Conservation (phyloP, 2,113 vertebrate species). For the Ancistrus triradiatus region DNA sequence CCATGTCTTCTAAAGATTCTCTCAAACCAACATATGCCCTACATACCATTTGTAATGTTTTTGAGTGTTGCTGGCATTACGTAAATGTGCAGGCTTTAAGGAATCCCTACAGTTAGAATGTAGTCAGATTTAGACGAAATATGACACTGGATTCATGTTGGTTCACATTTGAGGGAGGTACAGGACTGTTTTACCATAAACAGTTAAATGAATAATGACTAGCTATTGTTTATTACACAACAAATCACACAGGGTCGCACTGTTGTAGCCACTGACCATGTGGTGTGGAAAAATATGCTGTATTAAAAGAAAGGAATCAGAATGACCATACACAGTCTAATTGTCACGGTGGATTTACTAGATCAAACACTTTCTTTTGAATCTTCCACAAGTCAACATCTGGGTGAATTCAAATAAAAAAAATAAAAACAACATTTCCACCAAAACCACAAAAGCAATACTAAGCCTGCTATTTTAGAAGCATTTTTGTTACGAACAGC, state of each 20-base stretch:
- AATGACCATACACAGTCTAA: conserved; percentile 2
- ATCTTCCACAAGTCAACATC: conserved; percentile 34
- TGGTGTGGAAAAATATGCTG: neutral
- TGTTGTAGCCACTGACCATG: conserved; percentile 7
- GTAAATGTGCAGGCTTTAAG: conserved; percentile 9
- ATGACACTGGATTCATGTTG: conserved; percentile 43
- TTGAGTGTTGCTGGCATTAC: neutral
- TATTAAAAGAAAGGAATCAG: neutral
- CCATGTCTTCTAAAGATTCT: too few species aligned
- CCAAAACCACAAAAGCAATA: conserved; percentile 1
- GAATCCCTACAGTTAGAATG: neutral
- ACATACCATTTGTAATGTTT: too few species aligned
- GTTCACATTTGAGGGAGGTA: conserved; percentile 60
- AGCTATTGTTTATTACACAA: conserved; percentile 39
- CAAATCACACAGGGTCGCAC: too few species aligned
- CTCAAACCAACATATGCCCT: too few species aligned
- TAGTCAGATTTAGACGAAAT: neutral
- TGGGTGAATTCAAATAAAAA: conserved; percentile 19
- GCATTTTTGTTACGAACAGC: conserved; percentile 4
- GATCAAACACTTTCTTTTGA: conserved; percentile 30
- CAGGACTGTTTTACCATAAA: conserved; percentile 50
- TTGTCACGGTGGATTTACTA: conserved; percentile 27
- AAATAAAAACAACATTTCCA: conserved; percentile 4
- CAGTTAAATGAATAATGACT: conserved; percentile 8
- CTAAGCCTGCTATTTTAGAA: conserved; percentile 9